Conservation (phyloP, 2,797 vertebrate species). For the Chrysocyon brachyurus region DNA sequence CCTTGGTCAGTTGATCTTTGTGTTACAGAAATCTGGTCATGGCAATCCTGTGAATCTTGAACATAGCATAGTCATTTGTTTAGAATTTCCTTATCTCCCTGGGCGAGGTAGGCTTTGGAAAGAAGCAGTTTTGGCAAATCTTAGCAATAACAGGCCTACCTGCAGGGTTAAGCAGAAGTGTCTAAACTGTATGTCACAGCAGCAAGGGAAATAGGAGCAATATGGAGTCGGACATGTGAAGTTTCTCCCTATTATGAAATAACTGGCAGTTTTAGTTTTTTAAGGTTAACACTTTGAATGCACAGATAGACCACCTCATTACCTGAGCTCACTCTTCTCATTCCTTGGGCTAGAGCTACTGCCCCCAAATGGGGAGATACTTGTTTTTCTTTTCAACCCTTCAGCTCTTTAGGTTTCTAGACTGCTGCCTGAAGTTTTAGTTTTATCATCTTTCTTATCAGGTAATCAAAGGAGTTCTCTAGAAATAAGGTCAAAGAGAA, state of each 20-base stretch:
- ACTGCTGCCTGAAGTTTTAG: not conserved
- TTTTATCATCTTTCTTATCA: conserved; percentile 10
- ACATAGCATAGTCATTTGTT: not conserved
- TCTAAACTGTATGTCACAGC: not conserved
- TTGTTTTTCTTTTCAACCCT: not conserved
- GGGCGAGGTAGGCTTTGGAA: not conserved
- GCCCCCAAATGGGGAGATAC: not conserved
- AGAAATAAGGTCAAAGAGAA: conserved; percentile 38
- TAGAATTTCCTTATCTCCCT: not conserved
- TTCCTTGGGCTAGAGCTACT: not conserved
- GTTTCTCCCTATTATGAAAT: not conserved
- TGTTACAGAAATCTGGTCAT: not conserved
- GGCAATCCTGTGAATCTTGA: not conserved
- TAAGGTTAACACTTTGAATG: not conserved
- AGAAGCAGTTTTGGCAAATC: not conserved
- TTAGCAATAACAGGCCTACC: not conserved
- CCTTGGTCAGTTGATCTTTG: not conserved
- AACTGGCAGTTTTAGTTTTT: not conserved
- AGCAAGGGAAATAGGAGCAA: not conserved
- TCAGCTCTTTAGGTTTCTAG: not conserved
- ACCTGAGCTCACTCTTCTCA: not conserved
- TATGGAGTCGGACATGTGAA: not conserved
- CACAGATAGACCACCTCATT: accelerated
- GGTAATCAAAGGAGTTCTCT: not conserved
- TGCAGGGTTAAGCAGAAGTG: not conserved